Base-by-base conservation (phyloP, 2,797 vertebrate species). In the Eupleurogrammus muticus region DNA sequence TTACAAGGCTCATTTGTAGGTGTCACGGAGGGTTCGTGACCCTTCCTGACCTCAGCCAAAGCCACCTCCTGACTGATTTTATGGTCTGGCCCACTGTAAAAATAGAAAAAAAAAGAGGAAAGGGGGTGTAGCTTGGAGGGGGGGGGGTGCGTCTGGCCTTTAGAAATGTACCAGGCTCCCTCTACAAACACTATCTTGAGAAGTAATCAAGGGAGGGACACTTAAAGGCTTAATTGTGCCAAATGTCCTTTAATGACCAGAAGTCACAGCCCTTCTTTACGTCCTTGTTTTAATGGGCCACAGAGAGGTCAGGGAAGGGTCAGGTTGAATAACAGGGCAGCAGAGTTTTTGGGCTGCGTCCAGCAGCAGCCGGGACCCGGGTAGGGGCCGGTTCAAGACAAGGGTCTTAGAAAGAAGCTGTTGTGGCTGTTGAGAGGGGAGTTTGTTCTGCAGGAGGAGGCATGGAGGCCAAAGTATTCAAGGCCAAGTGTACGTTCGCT, bases 131-230 rank as follows among this genome's bases (percentile, higher is more conserved):
- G 73, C 10, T n/a, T 28, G 68, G 46, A 16, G 38, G 68, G 49
- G n/a, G 38, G 48, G 1, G 40, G 70, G 54, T 74, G 44, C 73
- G 90, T 92, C 94, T 92, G 90, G 80, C 61, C 92, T 94, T 93
- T 94, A 91, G 82, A 92, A 89, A 91, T 63, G 65, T 86, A 89
- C 76, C 87, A 89, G 77, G 66, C 87, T 89, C 75, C 57, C 87
- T 90, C 80, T 86, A 80, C 83, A 87, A 94, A 94, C 92, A 92
- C 92, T 94, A 93, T 94, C 94, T 94, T 95, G 91, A 96, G 93
- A 93, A 94, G 92, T 91, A 75, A 95, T 95, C 93, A 93, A 76
- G 80, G 82, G 90, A 90, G 90, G 90, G 90, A 92, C 86, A 88
- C 87, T 93, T 82, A 87, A 84, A 75, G 74, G 75, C 85, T 91